A percentile compares a stretch with the other conserved stretches of the same genome.
Evolutionary conservation across 2,797 vertebrate genomes (phyloP).

Genomic region (Hypotaenidia okinawae): DNA sequence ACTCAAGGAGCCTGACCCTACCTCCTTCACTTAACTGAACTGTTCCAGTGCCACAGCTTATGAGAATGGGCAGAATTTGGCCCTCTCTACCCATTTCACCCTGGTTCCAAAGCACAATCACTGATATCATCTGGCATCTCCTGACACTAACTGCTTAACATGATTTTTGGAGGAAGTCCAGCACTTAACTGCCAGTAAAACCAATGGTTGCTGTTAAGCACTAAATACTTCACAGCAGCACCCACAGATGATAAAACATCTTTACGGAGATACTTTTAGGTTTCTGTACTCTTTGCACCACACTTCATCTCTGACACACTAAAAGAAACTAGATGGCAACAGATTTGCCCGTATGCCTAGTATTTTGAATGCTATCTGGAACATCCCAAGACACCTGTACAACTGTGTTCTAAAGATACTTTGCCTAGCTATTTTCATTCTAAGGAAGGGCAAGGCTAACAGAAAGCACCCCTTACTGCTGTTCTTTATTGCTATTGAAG

Average conservation of each 20-base stretch:
- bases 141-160: neutral
- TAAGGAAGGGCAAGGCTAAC: neutral
- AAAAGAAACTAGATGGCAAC: neutral
- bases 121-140: neutral
- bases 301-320: neutral
- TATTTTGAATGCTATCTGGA: neutral
- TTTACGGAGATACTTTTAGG: neutral
- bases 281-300: neutral
- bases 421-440: neutral
- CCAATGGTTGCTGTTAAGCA: neutral
- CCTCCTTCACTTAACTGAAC: neutral
- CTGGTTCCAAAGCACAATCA: neutral
- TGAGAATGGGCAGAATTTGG: neutral
- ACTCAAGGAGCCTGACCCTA: neutral
- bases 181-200: neutral
- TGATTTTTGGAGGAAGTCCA: neutral
- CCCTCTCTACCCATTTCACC: neutral
- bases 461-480: neutral
- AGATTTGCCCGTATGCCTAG: neutral
- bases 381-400: neutral
- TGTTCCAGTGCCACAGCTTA: neutral
- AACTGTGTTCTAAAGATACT: neutral
- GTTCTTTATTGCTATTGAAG: neutral
- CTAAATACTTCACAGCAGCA: neutral
- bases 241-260: neutral